Evolutionary conservation across 2,797 vertebrate species (phyloP).

Genomic region (Notolabrus celidotus): DNA sequence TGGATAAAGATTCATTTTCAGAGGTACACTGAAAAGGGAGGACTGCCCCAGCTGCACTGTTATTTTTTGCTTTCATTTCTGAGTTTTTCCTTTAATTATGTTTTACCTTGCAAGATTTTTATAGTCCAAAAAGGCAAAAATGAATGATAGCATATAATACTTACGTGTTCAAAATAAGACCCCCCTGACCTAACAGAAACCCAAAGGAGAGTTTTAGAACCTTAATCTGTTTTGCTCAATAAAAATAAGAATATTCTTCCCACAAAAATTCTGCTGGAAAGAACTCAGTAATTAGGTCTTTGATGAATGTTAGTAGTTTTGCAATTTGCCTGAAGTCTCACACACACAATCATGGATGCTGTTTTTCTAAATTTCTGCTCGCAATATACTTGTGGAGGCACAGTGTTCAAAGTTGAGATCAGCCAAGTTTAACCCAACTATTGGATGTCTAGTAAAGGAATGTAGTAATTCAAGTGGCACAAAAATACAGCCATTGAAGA

Average conservation of each 20-base stretch:
- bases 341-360: constrained; percentile 14
- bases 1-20: constrained; percentile 2
- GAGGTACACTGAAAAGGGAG: not conserved
- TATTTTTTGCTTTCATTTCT: not conserved
- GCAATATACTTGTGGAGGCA: constrained; percentile 29
- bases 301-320: constrained; percentile 19
- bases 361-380: constrained; percentile 25
- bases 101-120: not conserved
- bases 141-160: not conserved
- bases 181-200: constrained; percentile 3
- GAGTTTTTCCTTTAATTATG: too few species aligned
- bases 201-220: not conserved
- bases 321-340: not conserved
- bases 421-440: constrained; percentile 20
- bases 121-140: not conserved
- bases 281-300: too few species aligned
- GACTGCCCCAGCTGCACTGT: not conserved
- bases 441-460: constrained; percentile 13
- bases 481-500: too few species aligned
- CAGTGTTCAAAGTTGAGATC: constrained; percentile 9
- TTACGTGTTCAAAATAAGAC: not conserved
- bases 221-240: not conserved
- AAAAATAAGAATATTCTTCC: not conserved
- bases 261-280: constrained; percentile 7
- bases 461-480: too few species aligned